Conservation (phyloP, 2,888 invertebrate genomes). For the Drosophila lutescens region DNA sequence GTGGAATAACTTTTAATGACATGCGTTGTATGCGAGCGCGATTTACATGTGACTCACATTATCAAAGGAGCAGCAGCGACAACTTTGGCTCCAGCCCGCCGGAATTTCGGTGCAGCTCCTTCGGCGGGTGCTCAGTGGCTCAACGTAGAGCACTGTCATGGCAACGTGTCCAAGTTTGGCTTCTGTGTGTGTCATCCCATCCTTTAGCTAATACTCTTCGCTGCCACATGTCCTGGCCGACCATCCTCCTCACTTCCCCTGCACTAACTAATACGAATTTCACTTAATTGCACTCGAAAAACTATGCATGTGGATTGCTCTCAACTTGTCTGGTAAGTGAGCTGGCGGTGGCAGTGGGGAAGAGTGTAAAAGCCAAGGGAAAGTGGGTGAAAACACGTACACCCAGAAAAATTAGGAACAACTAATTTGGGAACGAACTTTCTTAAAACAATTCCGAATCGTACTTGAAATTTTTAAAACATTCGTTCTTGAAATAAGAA, state of each 20-base stretch:
- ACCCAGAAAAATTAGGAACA: too few species aligned
- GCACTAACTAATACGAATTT: slow-evolving; percentile 70
- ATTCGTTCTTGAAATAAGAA: too few species aligned
- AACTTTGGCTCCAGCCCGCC: slow-evolving; percentile 42
- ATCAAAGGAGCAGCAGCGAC: slow-evolving; percentile 59
- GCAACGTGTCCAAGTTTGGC: slow-evolving; percentile 63
- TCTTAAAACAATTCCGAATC: too few species aligned
- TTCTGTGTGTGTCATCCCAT: slow-evolving; percentile 50
- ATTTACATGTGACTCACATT: slow-evolving; percentile 69
- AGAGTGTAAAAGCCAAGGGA: slow-evolving; percentile 5
- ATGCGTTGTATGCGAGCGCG: slow-evolving; percentile 74
- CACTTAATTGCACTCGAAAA: slow-evolving; percentile 75
- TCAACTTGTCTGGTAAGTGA: slow-evolving; percentile 63
- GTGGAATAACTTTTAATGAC: slow-evolving; percentile 68
- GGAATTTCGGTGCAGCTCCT: slow-evolving; percentile 10
- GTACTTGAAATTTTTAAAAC: too few species aligned
- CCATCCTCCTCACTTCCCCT: neutral
- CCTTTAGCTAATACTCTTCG: slow-evolving; percentile 64
- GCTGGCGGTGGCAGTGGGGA: slow-evolving; percentile 10
- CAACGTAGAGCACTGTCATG: slow-evolving; percentile 20
- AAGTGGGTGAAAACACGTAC: slow-evolving; percentile 15
- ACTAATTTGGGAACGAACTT: too few species aligned
- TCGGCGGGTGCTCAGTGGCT: slow-evolving; percentile 23
- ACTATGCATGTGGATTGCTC: slow-evolving; percentile 73
- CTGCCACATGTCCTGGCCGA: slow-evolving; percentile 47